phyloP scores from a whole-genome alignment of 1,140 invertebrate species.

The Chrysoperla carnea region DNA sequence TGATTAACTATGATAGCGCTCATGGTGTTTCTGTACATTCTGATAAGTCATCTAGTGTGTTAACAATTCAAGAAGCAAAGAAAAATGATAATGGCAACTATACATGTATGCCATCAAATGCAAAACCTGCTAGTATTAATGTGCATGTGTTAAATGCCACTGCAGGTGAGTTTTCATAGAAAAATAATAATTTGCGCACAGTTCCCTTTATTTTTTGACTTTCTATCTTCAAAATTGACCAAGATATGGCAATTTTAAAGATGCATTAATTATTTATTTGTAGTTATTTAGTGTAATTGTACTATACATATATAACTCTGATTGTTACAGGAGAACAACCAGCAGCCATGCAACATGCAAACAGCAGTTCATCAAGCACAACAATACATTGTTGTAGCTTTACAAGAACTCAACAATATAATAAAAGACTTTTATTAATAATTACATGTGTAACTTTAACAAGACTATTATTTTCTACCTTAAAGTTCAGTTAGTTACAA shows the following conservation, averaged over 20 bases:
- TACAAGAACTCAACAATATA: no score
- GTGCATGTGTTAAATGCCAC: conserved; percentile 41
- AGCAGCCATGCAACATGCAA: conserved; percentile 45
- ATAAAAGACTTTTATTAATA: no score
- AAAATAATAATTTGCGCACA: no score
- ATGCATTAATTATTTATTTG: no score
- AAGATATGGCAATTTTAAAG: no score
- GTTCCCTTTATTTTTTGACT: no score
- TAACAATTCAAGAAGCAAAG: conserved; percentile 34
- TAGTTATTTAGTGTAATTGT: no score
- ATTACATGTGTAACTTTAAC: no score
- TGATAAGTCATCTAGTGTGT: conserved; percentile 28
- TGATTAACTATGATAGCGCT: conserved; percentile 50
- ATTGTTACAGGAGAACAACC: conserved; percentile 36
- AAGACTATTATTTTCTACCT: no score
- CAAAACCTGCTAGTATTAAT: conserved; percentile 42
- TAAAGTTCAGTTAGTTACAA: no score
- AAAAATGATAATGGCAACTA: conserved; percentile 42
- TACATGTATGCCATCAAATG: conserved; percentile 50
- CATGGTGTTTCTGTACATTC: conserved; percentile 22
- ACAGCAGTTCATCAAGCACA: conserved; percentile 19
- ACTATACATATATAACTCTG: neutral
- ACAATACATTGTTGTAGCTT: no score
- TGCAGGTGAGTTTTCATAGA: conserved; percentile 19
- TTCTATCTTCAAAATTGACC: no score